A percentile compares a stretch with the other conserved stretches of the same genome.
These are phyloP conservation scores for Sympetrum striolatum DNA, from an alignment of 2,888 invertebrate genomes.

Conservation along the genomic window DNA sequence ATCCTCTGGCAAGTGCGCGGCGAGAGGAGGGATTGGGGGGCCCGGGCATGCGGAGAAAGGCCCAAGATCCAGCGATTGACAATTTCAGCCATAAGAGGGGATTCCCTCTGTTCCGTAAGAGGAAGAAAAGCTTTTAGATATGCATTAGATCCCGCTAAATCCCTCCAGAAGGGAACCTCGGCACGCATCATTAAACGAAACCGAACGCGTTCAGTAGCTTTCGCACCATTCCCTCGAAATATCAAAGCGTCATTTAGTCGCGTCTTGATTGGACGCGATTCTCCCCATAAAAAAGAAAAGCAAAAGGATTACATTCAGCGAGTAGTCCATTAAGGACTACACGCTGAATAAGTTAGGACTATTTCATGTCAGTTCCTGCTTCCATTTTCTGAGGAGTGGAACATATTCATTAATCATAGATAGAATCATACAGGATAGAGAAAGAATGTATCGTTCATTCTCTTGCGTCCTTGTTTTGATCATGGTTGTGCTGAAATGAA, in stretches of 20 bases:
- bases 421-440: too few species aligned
- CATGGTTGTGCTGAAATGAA: too few species aligned
- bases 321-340: background rate
- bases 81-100: background rate
- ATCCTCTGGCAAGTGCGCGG: background rate
- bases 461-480: too few species aligned
- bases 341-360: too few species aligned
- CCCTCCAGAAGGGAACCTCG: background rate
- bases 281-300: background rate
- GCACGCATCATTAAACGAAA: background rate
- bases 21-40: background rate
- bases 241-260: background rate
- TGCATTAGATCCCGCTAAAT: background rate
- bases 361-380: too few species aligned
- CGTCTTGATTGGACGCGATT: background rate
- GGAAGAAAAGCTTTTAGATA: background rate
- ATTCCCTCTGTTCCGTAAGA: background rate
- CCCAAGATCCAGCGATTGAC: background rate
- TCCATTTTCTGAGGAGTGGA: too few species aligned
- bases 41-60: conserved; percentile 5
- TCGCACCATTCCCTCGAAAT: too few species aligned
- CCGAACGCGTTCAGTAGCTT: background rate
- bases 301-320: background rate
- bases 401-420: too few species aligned
- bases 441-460: too few species aligned